Percentiles rank a stretch among this genome's conserved stretches.
phyloP scores from a whole-genome alignment of 2,113 vertebrate species.

The Saccopteryx leptura region DNA sequence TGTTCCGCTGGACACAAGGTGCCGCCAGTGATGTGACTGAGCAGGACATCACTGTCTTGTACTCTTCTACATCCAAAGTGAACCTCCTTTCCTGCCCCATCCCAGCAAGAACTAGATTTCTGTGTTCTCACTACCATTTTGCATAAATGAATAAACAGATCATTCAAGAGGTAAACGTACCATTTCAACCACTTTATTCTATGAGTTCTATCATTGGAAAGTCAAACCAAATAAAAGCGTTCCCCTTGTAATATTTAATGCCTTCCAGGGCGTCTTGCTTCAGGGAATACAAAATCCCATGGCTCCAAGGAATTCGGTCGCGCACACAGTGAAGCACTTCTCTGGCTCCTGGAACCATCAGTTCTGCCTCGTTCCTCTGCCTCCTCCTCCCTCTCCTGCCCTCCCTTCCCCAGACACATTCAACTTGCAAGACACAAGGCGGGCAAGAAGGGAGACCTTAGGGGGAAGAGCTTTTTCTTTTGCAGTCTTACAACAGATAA shows the following conservation, averaged over 20 bases:
- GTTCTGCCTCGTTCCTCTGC: background rate
- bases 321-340: background rate
- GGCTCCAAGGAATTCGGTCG: background rate
- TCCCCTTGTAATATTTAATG: background rate
- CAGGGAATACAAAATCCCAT: background rate
- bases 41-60: accelerated
- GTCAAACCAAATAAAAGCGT: background rate
- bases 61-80: background rate
- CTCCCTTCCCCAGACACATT: background rate
- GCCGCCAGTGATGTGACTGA: background rate
- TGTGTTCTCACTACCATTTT: background rate
- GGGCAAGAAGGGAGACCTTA: slow-evolving; percentile 23
- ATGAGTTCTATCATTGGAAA: background rate
- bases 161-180: background rate
- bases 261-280: background rate
- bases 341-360: background rate
- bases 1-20: background rate
- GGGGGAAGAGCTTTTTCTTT: slow-evolving; percentile 50
- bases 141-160: slow-evolving; percentile 10
- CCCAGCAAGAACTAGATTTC: background rate
- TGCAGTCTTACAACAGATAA: slow-evolving; percentile 72
- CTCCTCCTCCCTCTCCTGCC: background rate
- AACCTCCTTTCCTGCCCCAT: accelerated
- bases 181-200: background rate
- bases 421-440: background rate